Evolutionary conservation across 30 jellyfish, hydroid and myxozoan genomes (phyloP).

Genomic region (Turritopsis dohrnii): DNA sequence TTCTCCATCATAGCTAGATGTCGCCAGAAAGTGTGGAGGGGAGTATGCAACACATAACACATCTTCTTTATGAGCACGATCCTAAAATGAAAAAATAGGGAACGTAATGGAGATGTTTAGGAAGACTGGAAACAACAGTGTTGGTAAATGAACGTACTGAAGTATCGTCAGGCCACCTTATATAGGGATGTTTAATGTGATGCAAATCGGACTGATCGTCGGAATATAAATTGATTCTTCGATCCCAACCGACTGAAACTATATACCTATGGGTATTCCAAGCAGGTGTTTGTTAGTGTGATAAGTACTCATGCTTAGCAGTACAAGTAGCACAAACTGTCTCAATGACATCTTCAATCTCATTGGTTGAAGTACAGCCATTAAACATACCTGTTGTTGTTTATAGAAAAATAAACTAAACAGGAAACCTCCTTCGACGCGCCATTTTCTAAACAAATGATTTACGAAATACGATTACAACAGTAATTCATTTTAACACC

Average conservation of each 20-base stretch:
- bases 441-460: constrained; percentile 24
- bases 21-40: constrained; percentile 84
- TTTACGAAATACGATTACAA: background rate
- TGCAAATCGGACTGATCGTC: constrained; percentile 74
- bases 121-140: background rate
- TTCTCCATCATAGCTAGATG: constrained; percentile 97
- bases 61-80: constrained; percentile 82
- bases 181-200: constrained; percentile 75
- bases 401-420: constrained; percentile 51
- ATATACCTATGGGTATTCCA: constrained; percentile 45
- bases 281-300: background rate
- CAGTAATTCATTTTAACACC: background rate
- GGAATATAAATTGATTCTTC: constrained; percentile 71
- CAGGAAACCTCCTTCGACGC: constrained; percentile 65
- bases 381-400: constrained; percentile 56
- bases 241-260: constrained; percentile 94
- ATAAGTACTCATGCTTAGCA: no score
- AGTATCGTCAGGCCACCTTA: constrained; percentile 78
- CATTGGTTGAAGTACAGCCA: background rate
- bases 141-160: constrained; percentile 36
- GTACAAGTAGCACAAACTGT: no score
- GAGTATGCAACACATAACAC: constrained; percentile 78
- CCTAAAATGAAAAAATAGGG: constrained; percentile 20
- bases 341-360: no score
- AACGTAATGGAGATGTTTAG: background rate